These are phyloP conservation scores for Epinotia bilunana DNA, from an alignment of 2,888 invertebrate genomes.

Conservation along the genomic window DNA sequence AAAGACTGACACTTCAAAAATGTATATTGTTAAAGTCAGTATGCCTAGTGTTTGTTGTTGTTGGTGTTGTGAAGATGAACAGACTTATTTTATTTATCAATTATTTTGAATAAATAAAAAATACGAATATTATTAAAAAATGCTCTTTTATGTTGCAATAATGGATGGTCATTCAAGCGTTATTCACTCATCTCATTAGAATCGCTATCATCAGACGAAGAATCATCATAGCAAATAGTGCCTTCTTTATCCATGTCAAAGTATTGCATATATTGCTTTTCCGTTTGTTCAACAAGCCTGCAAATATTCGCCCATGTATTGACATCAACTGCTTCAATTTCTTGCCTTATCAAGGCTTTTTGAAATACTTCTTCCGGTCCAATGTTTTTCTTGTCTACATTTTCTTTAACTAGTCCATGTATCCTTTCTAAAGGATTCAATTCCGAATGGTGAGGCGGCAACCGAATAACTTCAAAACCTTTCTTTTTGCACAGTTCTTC, in stretches of 20 bases:
- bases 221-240: background rate
- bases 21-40: too few relatives aligned
- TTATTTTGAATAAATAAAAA: too few relatives aligned
- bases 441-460: background rate
- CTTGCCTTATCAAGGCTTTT: background rate
- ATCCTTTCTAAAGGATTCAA: background rate
- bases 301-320: background rate
- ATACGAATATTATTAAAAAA: background rate
- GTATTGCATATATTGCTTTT: background rate
- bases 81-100: too few relatives aligned
- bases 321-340: background rate
- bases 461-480: background rate
- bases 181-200: background rate
- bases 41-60: too few relatives aligned
- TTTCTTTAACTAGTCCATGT: background rate
- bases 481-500: background rate
- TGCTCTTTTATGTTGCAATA: background rate
- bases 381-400: background rate
- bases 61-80: too few relatives aligned
- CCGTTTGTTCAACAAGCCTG: background rate
- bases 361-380: background rate
- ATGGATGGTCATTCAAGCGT: background rate
- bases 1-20: too few relatives aligned
- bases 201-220: background rate
- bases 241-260: constrained; percentile 1